Evolutionary conservation across 1,140 invertebrate species (phyloP).

Genomic region (Argopecten irradians): DNA sequence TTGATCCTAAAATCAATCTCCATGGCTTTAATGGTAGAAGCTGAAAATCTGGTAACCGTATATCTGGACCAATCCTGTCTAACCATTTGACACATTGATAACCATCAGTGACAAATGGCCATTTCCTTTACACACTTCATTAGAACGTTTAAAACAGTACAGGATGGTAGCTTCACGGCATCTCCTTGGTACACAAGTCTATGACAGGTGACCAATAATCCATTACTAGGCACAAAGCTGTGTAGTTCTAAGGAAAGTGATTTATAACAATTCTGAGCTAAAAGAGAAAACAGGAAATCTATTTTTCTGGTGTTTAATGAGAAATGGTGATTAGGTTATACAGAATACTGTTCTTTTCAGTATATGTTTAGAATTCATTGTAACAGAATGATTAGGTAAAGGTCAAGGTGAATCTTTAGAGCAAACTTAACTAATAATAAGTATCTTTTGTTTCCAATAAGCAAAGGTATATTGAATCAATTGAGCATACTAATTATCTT

Average conservation of each 20-base stretch:
- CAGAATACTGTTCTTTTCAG: no score
- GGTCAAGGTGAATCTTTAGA: no score
- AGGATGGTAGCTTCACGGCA: neutral
- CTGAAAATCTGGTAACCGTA: neutral
- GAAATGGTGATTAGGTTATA: neutral
- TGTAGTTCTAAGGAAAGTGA: no score
- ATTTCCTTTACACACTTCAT: neutral
- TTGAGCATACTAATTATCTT: no score
- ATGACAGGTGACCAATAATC: neutral
- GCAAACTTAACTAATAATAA: no score
- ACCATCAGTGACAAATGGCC: neutral
- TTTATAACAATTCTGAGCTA: neutral
- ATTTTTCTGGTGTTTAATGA: neutral
- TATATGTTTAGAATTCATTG: no score
- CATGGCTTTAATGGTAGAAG: neutral
- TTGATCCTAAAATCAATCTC: neutral
- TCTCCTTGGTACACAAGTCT: neutral
- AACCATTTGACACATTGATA: constrained; percentile 22
- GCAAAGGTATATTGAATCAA: no score
- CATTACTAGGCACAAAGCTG: neutral
- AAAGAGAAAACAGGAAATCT: neutral
- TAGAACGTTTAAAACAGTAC: neutral
- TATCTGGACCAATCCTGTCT: neutral
- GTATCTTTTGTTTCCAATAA: no score
- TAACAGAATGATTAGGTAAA: no score